Evolutionary conservation across 1,140 invertebrate genomes (phyloP).

Genomic region (Samia ricini): DNA sequence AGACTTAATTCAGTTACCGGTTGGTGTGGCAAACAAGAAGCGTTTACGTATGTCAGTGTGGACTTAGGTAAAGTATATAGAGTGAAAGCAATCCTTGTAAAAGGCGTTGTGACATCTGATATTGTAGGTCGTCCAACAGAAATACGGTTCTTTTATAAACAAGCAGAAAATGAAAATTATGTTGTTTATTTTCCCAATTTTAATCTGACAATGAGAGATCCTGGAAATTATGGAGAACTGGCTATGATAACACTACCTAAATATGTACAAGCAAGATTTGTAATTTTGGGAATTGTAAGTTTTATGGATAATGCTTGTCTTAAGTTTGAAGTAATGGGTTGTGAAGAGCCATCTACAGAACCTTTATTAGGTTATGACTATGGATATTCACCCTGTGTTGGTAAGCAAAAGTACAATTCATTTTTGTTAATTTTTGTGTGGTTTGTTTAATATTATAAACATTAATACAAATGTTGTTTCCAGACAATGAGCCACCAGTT

Average conservation of each 20-base stretch:
- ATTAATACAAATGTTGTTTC: constrained; percentile 27
- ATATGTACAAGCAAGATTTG: constrained; percentile 94
- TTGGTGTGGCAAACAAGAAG: constrained; percentile 96
- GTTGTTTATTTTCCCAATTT: constrained; percentile 98
- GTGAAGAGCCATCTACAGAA: constrained; percentile 88
- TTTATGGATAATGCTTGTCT: constrained; percentile 98
- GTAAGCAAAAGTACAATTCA: constrained; percentile 63
- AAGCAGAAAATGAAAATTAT: constrained; percentile 94
- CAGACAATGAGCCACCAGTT: constrained; percentile 95
- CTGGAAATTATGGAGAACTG: constrained; percentile 90
- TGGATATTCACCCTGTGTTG: constrained; percentile 95
- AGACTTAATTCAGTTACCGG: constrained; percentile 95
- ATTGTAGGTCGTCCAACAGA: constrained; percentile 96
- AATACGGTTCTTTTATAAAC: constrained; percentile 98
- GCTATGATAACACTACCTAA: constrained; percentile 97
- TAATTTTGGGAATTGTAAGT: constrained; percentile 95
- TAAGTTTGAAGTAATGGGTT: constrained; percentile 97
- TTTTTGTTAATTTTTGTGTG: background rate
- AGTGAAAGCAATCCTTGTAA: constrained; percentile 94
- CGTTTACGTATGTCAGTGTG: constrained; percentile 96
- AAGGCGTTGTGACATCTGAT: constrained; percentile 96
- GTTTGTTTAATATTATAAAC: constrained; percentile 4
- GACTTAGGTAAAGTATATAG: constrained; percentile 94
- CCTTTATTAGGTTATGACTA: constrained; percentile 95
- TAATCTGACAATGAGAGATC: constrained; percentile 94